phyloP scores from a whole-genome alignment of 1,140 invertebrate genomes.

The Chironomus tepperi region DNA sequence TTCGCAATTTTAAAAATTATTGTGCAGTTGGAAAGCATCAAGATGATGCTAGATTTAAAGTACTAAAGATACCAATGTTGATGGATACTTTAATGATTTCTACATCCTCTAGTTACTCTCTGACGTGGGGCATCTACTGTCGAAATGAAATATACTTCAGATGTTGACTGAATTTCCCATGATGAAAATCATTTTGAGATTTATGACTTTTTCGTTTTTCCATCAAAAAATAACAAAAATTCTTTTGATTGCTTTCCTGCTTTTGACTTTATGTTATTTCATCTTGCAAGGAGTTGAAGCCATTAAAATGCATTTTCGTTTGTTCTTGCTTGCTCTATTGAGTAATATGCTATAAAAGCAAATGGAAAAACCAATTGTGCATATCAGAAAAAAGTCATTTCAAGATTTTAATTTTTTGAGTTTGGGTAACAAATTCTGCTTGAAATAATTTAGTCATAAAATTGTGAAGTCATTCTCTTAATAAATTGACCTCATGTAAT shows the following conservation, averaged over 20 bases:
- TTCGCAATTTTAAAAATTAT: background rate
- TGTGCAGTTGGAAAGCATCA: background rate
- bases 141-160: constrained; percentile 15
- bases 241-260: no score
- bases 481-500: no score
- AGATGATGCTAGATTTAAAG: background rate
- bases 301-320: constrained; percentile 22
- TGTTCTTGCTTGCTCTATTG: background rate
- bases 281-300: background rate
- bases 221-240: no score
- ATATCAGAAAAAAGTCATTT: no score
- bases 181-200: constrained; percentile 20
- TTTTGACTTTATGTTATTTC: background rate
- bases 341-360: no score
- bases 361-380: no score
- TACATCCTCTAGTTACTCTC: background rate
- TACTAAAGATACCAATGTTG: background rate
- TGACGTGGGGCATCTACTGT: background rate
- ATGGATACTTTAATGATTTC: constrained; percentile 20
- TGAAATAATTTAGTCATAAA: no score
- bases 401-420: no score
- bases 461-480: no score
- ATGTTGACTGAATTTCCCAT: constrained; percentile 10
- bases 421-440: no score
- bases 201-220: constrained; percentile 15